Percentiles rank a stretch among this genome's conserved stretches.
Conservation (phyloP, 2,113 vertebrate species). For the Pedionomus torquatus region DNA sequence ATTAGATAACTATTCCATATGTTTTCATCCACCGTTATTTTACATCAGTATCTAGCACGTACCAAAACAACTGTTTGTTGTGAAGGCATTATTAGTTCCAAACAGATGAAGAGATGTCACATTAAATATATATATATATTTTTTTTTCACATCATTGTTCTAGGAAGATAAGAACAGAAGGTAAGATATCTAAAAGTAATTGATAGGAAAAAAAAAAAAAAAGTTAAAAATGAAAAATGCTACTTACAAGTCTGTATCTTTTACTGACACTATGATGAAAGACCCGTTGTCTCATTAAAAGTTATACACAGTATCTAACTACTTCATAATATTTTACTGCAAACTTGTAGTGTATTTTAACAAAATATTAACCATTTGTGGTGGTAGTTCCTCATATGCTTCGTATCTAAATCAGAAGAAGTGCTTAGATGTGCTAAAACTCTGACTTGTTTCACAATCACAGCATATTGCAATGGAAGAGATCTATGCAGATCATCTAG, state of each 20-base stretch:
- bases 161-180: not conserved
- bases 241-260: not conserved
- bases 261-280: not conserved
- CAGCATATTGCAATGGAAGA: too few species aligned
- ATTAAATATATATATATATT: not conserved
- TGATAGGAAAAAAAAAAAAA: not conserved
- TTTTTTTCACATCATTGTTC: not conserved
- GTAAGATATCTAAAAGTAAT: not conserved
- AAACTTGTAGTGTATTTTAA: not conserved
- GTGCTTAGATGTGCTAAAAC: not conserved
- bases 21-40: slow-evolving; percentile 40
- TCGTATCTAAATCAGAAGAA: not conserved
- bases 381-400: not conserved
- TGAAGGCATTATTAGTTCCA: slow-evolving; percentile 56
- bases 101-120: slow-evolving; percentile 51
- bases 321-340: not conserved
- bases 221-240: not conserved
- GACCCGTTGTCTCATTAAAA: slow-evolving; percentile 34
- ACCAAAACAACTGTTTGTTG: slow-evolving; percentile 42
- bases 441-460: not conserved
- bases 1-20: slow-evolving; percentile 45
- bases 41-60: slow-evolving; percentile 9
- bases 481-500: too few species aligned
- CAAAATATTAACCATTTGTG: not conserved
- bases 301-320: not conserved